A percentile compares a stretch with the other conserved stretches of the same genome.
phyloP scores from a whole-genome alignment of 2,797 vertebrate genomes.

The Sternarchorhynchus goeldii region DNA sequence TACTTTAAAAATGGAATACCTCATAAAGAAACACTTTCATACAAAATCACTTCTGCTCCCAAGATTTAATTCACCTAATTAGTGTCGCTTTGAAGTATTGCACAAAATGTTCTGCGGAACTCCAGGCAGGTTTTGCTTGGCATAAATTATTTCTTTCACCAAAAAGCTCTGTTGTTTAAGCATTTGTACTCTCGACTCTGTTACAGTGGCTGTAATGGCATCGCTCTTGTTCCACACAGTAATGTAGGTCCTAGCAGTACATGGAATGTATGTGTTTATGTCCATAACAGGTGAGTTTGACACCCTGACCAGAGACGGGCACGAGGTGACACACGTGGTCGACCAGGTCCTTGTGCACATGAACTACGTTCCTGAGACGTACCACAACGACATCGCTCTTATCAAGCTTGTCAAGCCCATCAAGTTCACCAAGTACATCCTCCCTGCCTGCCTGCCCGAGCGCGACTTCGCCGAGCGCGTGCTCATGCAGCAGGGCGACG shows the following conservation, averaged over 20 bases:
- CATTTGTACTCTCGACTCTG: too few relatives aligned
- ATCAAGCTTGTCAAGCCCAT: slow-evolving; percentile 82
- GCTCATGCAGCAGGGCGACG: slow-evolving; percentile 78
- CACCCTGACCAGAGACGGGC: slow-evolving; percentile 63
- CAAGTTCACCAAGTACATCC: slow-evolving; percentile 73
- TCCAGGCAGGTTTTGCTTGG: too few relatives aligned
- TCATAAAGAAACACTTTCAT: too few relatives aligned
- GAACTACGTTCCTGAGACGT: slow-evolving; percentile 74
- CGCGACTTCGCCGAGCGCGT: slow-evolving; percentile 85
- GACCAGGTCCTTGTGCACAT: slow-evolving; percentile 76
- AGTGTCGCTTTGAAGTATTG: too few relatives aligned
- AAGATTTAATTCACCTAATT: too few relatives aligned
- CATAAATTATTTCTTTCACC: too few relatives aligned
- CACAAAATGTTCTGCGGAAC: too few relatives aligned
- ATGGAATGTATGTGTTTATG: not conserved
- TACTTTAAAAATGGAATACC: too few relatives aligned
- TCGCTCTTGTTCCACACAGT: too few relatives aligned
- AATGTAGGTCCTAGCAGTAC: not conserved
- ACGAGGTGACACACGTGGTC: slow-evolving; percentile 69
- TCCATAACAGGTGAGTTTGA: slow-evolving; percentile 80
- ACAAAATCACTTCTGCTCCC: too few relatives aligned
- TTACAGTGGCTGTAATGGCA: too few relatives aligned
- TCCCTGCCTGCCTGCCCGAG: slow-evolving; percentile 87
- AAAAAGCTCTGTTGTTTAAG: too few relatives aligned
- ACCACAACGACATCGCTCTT: slow-evolving; percentile 90